Evolutionary conservation across 2,888 invertebrate genomes (phyloP).

Genomic region (Eustalomyia histrio): DNA sequence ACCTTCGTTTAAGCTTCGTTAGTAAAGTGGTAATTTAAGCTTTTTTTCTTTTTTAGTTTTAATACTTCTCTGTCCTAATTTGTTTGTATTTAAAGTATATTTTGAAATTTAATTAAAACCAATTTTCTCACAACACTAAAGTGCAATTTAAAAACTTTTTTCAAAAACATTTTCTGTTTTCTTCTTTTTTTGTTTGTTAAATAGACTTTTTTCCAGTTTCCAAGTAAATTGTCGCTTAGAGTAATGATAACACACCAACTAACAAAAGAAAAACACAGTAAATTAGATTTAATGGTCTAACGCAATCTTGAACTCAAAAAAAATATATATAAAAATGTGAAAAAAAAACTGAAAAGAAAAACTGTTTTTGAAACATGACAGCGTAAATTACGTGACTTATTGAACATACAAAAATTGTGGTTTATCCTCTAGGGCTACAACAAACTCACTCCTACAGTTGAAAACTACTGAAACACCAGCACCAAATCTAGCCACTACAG

Average conservation of each 20-base stretch:
- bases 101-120: too few relatives aligned
- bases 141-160: too few relatives aligned
- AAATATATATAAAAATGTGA: slow-evolving; percentile 7
- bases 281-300: slow-evolving; percentile 58
- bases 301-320: slow-evolving; percentile 33
- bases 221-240: slow-evolving; percentile 24
- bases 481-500: neutral
- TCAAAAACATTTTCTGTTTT: too few relatives aligned
- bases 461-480: neutral
- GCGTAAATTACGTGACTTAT: slow-evolving; percentile 63
- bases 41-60: too few relatives aligned
- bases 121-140: too few relatives aligned
- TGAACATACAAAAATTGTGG: slow-evolving; percentile 51
- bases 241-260: neutral
- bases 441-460: slow-evolving; percentile 7
- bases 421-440: slow-evolving; percentile 17
- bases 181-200: too few relatives aligned
- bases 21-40: too few relatives aligned
- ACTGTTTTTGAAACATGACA: slow-evolving; percentile 54
- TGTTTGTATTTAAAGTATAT: too few relatives aligned
- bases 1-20: too few relatives aligned
- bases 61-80: too few relatives aligned
- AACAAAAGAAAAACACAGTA: slow-evolving; percentile 11
- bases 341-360: slow-evolving; percentile 6
- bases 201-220: too few relatives aligned